A percentile compares a stretch with the other conserved stretches of the same genome.
These are phyloP conservation scores for Chaetodon trifasciatus DNA, from an alignment of 2,797 vertebrate species.

Conservation along the genomic window DNA sequence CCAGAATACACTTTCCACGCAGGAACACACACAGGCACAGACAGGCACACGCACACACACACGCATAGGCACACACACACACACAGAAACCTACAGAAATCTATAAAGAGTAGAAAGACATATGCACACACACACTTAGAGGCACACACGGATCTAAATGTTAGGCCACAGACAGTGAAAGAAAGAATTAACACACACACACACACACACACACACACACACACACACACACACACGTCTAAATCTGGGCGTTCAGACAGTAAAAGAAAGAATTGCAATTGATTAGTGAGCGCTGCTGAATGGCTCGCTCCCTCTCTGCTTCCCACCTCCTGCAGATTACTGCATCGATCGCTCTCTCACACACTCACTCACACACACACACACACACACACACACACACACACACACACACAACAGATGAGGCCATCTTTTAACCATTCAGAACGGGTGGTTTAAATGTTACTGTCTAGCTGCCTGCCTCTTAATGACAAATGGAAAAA, in stretches of 20 bases:
- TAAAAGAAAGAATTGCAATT: constrained; percentile 83
- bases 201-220: constrained; percentile 19
- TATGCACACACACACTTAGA: not conserved
- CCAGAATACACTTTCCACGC: not conserved
- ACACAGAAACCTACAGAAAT: not conserved
- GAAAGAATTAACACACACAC: constrained; percentile 17
- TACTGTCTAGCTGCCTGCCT: constrained; percentile 72
- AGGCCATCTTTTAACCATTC: constrained; percentile 79
- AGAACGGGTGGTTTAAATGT: constrained; percentile 72
- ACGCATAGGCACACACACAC: no score
- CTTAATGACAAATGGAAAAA: constrained; percentile 80
- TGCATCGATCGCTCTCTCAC: constrained; percentile 73
- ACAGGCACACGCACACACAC: not conserved
- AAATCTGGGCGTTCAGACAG: constrained; percentile 73
- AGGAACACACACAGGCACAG: not conserved
- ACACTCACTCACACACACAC: constrained; percentile 40
- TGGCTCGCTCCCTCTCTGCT: constrained; percentile 70
- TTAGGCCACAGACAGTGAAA: constrained; percentile 17
- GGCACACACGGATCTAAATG: constrained; percentile 20
- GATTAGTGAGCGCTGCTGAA: constrained; percentile 78
- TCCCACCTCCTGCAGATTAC: constrained; percentile 80
- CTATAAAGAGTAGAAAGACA: not conserved
- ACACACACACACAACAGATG: constrained; percentile 52
- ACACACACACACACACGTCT: constrained; percentile 42
- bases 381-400: constrained; percentile 41